Evolutionary conservation across 2,113 vertebrate species (phyloP).

Genomic region (Cepphus grylle): DNA sequence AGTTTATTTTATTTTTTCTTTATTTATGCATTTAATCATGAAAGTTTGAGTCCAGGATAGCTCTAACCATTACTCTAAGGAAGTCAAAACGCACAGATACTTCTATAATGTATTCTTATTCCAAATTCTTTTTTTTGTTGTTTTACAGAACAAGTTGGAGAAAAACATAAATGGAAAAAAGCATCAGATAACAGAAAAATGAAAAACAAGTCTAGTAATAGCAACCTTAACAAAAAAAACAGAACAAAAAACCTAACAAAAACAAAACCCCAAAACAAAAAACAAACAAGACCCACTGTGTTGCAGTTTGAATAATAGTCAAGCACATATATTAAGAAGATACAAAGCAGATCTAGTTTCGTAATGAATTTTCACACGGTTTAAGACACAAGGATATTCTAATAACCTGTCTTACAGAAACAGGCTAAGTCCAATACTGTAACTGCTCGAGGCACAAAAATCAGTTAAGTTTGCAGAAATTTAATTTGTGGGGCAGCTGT

Average conservation of each 20-base stretch:
- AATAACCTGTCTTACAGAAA: conserved; percentile 11
- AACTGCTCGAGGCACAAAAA: conserved; percentile 1
- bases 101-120: background rate
- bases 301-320: background rate
- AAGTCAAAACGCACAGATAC: background rate
- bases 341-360: background rate
- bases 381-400: background rate
- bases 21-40: background rate
- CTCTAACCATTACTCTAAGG: background rate
- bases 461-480: background rate
- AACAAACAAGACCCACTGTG: background rate
- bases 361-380: background rate
- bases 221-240: background rate
- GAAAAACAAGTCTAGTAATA: background rate
- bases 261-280: background rate
- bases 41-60: background rate
- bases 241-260: background rate
- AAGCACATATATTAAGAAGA: background rate
- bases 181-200: background rate
- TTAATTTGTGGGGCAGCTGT: background rate
- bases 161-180: background rate
- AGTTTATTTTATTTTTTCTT: background rate
- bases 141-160: background rate
- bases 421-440: background rate
- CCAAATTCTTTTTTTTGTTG: background rate